Evolutionary conservation across 2,797 vertebrate species (phyloP).

Genomic region (Tenualosa thibaudeaui): DNA sequence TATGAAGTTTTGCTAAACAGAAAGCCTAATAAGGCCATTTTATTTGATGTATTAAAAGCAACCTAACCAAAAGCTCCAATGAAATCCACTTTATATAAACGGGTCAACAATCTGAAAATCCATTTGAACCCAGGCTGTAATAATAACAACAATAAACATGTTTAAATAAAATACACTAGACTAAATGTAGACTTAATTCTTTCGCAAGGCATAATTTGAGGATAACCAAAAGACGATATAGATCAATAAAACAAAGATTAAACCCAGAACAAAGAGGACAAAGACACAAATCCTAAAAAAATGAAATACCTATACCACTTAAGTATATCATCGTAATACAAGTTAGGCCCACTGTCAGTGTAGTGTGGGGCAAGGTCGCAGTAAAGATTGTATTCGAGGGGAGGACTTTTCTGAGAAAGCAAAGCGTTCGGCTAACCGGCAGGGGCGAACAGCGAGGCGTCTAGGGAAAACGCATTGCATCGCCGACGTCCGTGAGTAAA

Average conservation of each 20-base stretch:
- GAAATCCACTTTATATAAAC: slow-evolving; percentile 5
- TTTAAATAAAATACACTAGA: slow-evolving; percentile 13
- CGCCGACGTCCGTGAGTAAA: neutral
- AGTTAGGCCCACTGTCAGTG: neutral
- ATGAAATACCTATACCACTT: neutral
- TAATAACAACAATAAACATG: neutral
- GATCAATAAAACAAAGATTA: slow-evolving; percentile 19
- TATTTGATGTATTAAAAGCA: neutral
- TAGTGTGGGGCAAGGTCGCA: neutral
- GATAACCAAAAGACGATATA: slow-evolving; percentile 18
- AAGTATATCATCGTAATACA: neutral
- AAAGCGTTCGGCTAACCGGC: neutral
- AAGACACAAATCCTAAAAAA: neutral
- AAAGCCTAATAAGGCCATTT: neutral
- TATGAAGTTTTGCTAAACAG: neutral
- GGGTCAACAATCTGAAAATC: slow-evolving; percentile 8
- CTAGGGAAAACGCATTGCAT: neutral
- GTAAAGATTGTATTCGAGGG: neutral
- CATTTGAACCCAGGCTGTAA: neutral
- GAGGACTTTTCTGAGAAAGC: neutral
- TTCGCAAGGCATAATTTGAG: neutral
- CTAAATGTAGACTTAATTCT: neutral
- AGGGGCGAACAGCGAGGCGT: neutral
- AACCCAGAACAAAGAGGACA: slow-evolving; percentile 1
- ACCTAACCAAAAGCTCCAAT: neutral